Percentiles rank a stretch among this genome's conserved stretches.
phyloP scores from a whole-genome alignment of 1,140 invertebrate genomes.

The Zophobas atratus region DNA sequence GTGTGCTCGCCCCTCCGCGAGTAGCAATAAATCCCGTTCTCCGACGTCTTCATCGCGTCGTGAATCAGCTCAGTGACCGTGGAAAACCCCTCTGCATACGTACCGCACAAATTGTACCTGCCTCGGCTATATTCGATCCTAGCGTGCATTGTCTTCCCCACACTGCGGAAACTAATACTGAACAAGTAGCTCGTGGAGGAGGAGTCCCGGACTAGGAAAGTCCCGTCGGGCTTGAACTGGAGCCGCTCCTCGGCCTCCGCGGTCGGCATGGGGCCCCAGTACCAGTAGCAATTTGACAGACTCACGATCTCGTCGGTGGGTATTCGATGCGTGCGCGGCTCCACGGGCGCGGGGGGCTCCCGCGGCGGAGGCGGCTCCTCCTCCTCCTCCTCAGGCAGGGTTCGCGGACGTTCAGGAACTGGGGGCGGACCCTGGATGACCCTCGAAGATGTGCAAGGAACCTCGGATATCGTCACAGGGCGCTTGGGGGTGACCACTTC shows the following conservation, averaged over 20 bases:
- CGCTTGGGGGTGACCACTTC: constrained; percentile 3
- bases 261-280: constrained; percentile 70
- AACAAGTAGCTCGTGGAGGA: constrained; percentile 80
- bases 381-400: neutral
- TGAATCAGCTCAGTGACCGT: constrained; percentile 79
- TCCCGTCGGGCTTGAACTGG: constrained; percentile 81
- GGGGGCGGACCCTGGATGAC: neutral
- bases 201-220: constrained; percentile 85
- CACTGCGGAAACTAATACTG: constrained; percentile 82
- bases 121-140: constrained; percentile 79
- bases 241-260: constrained; percentile 70
- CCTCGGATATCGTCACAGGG: neutral
- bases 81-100: constrained; percentile 74
- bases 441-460: neutral
- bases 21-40: constrained; percentile 80
- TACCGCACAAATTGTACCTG: constrained; percentile 72
- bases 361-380: neutral
- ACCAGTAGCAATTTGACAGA: constrained; percentile 67
- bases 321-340: constrained; percentile 37
- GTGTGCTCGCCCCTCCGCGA: constrained; percentile 73
- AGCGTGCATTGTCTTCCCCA: constrained; percentile 80
- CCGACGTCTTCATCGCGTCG: constrained; percentile 77
- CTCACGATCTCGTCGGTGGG: constrained; percentile 58
- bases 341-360: neutral
- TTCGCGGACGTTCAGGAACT: neutral